A percentile compares a stretch with the other conserved stretches of the same genome.
Conservation (phyloP, 1,140 invertebrate species). For the Chymomyza costata region DNA sequence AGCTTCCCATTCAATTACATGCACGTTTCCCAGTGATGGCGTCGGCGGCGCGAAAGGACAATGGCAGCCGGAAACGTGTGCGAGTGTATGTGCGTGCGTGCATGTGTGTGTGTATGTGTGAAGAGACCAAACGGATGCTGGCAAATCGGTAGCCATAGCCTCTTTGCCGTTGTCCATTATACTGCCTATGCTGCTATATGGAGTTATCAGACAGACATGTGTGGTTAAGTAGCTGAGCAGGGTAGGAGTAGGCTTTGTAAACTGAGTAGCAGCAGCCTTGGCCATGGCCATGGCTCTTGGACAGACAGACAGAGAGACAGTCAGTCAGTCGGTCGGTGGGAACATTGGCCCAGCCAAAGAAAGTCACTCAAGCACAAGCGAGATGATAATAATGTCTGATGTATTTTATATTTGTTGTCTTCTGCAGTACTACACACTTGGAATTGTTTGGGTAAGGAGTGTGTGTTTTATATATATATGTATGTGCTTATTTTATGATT, state of each 20-base stretch:
- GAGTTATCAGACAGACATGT: slow-evolving; percentile 44
- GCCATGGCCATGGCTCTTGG: slow-evolving; percentile 28
- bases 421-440: not conserved
- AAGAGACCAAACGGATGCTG: slow-evolving; percentile 32
- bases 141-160: slow-evolving; percentile 45
- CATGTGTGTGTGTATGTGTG: slow-evolving; percentile 34
- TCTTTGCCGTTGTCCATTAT: slow-evolving; percentile 40
- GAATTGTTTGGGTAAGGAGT: slow-evolving; percentile 2
- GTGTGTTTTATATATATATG: not conserved
- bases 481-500: slow-evolving; percentile 57
- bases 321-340: not conserved
- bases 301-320: not conserved
- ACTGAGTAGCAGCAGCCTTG: slow-evolving; percentile 45
- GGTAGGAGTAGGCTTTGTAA: not conserved
- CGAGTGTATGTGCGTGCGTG: not conserved
- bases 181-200: not conserved
- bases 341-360: slow-evolving; percentile 34
- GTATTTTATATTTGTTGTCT: slow-evolving; percentile 59
- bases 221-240: slow-evolving; percentile 4
- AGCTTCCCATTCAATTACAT: slow-evolving; percentile 74
- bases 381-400: slow-evolving; percentile 74
- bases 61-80: slow-evolving; percentile 59
- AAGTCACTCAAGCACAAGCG: slow-evolving; percentile 72
- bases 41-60: slow-evolving; percentile 58
- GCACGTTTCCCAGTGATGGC: slow-evolving; percentile 51